These are phyloP conservation scores for Potamarius usumacintae DNA, from an alignment of 2,113 vertebrate species.

Conservation along the genomic window DNA sequence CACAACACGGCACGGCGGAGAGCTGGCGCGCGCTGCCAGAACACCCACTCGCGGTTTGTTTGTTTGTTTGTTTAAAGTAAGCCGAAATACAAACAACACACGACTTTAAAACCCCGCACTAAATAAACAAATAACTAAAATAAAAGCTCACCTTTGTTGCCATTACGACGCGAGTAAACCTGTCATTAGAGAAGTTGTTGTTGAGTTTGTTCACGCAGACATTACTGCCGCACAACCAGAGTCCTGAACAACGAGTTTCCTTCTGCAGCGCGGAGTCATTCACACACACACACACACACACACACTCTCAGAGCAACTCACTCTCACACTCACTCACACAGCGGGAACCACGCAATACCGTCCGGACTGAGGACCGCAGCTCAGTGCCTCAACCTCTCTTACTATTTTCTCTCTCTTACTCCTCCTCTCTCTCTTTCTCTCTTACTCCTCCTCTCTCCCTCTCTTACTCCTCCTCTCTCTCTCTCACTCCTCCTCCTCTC, in stretches of 20 bases:
- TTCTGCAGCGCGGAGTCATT: conserved; percentile 33
- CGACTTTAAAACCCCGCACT: background rate
- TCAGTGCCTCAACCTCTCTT: background rate
- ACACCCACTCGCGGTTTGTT: background rate
- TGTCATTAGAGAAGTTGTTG: conserved; percentile 67
- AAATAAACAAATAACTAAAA: background rate
- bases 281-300: conserved; percentile 34
- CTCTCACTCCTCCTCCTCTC: too few species aligned
- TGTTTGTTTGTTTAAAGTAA: background rate
- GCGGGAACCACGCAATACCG: background rate
- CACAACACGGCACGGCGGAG: too few species aligned
- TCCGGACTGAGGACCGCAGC: background rate
- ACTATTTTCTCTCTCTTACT: too few species aligned
- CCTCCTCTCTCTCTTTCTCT: too few species aligned
- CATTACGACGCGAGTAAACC: conserved; percentile 70
- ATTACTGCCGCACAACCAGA: conserved; percentile 53
- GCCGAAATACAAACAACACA: background rate
- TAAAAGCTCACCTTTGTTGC: conserved; percentile 69
- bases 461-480: too few species aligned
- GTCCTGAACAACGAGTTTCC: conserved; percentile 17
- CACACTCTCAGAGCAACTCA: background rate
- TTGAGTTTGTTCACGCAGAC: conserved; percentile 69
- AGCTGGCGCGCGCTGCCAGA: conserved; percentile 3
- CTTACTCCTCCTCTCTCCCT: too few species aligned
- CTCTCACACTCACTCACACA: background rate